phyloP scores from a whole-genome alignment of 1,140 invertebrate genomes.

The Bombus waltoni region DNA sequence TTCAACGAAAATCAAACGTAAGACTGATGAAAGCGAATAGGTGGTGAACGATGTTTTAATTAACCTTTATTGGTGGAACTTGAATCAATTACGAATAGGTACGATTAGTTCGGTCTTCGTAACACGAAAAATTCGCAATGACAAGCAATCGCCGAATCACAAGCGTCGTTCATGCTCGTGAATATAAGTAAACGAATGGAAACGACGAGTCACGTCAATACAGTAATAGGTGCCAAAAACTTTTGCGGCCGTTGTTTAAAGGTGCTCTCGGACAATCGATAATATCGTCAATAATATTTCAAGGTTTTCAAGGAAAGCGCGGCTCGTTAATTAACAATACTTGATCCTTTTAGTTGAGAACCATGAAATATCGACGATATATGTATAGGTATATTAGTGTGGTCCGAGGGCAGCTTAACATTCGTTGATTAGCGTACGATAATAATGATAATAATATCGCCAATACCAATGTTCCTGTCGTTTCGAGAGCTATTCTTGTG shows the following conservation, averaged over 20 bases:
- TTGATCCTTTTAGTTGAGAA: too few relatives aligned
- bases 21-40: constrained; percentile 13
- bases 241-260: not conserved
- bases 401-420: too few relatives aligned
- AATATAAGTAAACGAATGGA: not conserved
- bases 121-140: too few relatives aligned
- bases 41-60: not conserved
- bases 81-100: not conserved
- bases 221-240: not conserved
- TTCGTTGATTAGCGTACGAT: not conserved
- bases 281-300: too few relatives aligned
- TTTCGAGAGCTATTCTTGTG: not conserved
- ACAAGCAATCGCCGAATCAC: not conserved
- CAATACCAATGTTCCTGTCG: constrained; percentile 15
- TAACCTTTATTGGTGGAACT: not conserved
- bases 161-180: not conserved
- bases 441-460: not conserved
- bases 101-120: not conserved
- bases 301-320: too few relatives aligned
- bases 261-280: too few relatives aligned
- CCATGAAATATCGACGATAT: too few relatives aligned
- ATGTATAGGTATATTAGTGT: too few relatives aligned
- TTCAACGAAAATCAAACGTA: not conserved
- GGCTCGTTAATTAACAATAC: too few relatives aligned
- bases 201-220: not conserved